Evolutionary conservation across 2,113 vertebrate species (phyloP).

Genomic region (Chaetops frenatus): DNA sequence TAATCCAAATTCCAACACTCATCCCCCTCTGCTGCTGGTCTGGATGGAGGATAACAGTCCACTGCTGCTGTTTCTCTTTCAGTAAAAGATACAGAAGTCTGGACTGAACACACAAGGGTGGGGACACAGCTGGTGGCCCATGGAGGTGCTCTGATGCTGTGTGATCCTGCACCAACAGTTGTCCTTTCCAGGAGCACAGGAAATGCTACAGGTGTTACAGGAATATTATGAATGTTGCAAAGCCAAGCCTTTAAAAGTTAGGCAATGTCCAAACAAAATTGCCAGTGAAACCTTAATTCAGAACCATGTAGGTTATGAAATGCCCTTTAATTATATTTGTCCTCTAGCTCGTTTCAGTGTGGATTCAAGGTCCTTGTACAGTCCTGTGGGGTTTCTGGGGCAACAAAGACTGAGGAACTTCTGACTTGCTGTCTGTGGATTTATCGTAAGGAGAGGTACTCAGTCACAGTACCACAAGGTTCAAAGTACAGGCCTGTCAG

Average conservation of each 20-base stretch:
- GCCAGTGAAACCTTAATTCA: not conserved
- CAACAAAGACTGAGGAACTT: not conserved
- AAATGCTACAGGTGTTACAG: not conserved
- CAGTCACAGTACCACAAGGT: not conserved
- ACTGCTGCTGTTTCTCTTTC: not conserved
- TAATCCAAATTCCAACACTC: conserved; percentile 21
- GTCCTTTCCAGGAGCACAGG: not conserved
- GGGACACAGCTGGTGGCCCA: not conserved
- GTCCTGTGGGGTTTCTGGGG: not conserved
- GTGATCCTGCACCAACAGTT: not conserved
- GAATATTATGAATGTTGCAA: not conserved
- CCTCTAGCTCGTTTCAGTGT: not conserved
- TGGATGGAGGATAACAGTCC: not conserved
- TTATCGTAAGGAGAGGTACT: not conserved
- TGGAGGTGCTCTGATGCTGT: not conserved
- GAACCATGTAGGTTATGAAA: not conserved
- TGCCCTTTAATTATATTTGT: not conserved
- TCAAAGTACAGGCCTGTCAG: not conserved
- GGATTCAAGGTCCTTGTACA: not conserved
- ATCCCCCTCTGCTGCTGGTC: not conserved
- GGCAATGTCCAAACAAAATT: not conserved
- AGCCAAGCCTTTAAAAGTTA: not conserved
- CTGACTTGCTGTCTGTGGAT: not conserved
- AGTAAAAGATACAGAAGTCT: not conserved
- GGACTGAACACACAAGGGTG: not conserved